A percentile compares a stretch with the other conserved stretches of the same genome.
Evolutionary conservation across 2,888 invertebrate genomes (phyloP).

Genomic region (Melieria crassipennis): DNA sequence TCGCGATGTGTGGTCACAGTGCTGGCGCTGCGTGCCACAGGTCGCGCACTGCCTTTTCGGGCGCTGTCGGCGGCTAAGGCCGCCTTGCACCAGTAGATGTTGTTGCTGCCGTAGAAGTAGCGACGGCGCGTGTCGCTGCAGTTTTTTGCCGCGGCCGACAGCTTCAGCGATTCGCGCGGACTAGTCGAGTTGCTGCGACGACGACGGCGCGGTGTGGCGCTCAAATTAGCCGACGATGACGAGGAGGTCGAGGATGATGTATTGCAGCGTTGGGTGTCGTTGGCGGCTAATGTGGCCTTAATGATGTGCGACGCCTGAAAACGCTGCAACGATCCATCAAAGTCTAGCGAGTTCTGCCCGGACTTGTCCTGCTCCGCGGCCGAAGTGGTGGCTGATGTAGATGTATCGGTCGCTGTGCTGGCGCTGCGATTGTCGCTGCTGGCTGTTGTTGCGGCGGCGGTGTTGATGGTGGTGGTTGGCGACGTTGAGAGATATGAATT

Average conservation of each 20-base stretch:
- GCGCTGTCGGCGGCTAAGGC: conserved; percentile 6
- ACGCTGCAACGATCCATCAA: conserved; percentile 10
- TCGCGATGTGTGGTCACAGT: conserved; percentile 50
- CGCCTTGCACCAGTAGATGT: conserved; percentile 60
- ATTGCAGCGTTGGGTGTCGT: conserved; percentile 20
- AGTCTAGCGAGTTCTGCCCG: conserved; percentile 15
- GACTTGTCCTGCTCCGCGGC: conserved; percentile 4
- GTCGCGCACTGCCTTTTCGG: conserved; percentile 3
- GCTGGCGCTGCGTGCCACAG: conserved; percentile 53
- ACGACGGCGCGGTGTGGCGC: conserved; percentile 24
- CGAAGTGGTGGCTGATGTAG: conserved; percentile 34
- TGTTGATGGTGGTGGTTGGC: conserved; percentile 33
- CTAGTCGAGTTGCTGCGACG: conserved; percentile 22
- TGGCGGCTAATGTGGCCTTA: conserved; percentile 15
- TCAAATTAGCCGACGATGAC: conserved; percentile 42
- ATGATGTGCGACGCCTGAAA: conserved; percentile 19
- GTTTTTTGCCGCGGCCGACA: conserved; percentile 34
- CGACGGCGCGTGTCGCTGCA: conserved; percentile 43
- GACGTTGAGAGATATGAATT: conserved; percentile 57
- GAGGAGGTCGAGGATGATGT: conserved; percentile 40
- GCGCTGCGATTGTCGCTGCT: conserved; percentile 20
- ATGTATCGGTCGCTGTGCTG: conserved; percentile 35
- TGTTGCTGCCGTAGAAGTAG: conserved; percentile 58
- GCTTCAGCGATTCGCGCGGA: conserved; percentile 31
- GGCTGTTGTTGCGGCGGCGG: conserved; percentile 11